These are phyloP conservation scores for Onthophagus taurus DNA, from an alignment of 1,140 invertebrate species.

Conservation along the genomic window DNA sequence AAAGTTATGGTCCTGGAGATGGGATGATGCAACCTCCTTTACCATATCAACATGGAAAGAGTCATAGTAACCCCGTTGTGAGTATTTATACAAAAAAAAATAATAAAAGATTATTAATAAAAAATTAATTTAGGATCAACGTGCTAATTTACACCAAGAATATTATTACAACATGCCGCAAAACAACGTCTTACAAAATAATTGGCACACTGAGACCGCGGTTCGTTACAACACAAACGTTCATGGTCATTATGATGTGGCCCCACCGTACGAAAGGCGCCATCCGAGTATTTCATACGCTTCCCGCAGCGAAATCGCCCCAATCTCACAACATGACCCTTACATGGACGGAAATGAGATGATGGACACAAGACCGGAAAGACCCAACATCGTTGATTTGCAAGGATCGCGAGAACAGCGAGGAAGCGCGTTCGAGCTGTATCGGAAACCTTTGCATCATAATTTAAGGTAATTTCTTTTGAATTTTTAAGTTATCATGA, in stretches of 20 bases:
- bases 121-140: conserved; percentile 28
- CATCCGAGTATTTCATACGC: conserved; percentile 37
- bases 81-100: no score
- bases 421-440: conserved; percentile 91
- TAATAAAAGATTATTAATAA: no score
- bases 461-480: conserved; percentile 57
- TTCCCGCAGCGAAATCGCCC: conserved; percentile 34
- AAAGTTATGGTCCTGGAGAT: conserved; percentile 21
- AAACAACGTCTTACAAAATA: conserved; percentile 25
- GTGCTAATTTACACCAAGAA: conserved; percentile 36
- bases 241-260: conserved; percentile 33
- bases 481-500: conserved; percentile 2
- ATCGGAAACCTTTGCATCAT: conserved; percentile 76
- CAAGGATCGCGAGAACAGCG: conserved; percentile 76
- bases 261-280: conserved; percentile 32
- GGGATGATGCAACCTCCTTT: conserved; percentile 30
- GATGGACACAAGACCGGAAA: conserved; percentile 28
- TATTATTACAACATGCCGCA: conserved; percentile 41
- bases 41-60: conserved; percentile 38
- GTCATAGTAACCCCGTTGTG: conserved; percentile 38
- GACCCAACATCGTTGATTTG: conserved; percentile 33
- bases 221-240: conserved; percentile 27
- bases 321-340: conserved; percentile 29
- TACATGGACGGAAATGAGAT: conserved; percentile 22
- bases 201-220: conserved; percentile 29